phyloP scores from a whole-genome alignment of 2,113 vertebrate species.

The Mungos mungo region DNA sequence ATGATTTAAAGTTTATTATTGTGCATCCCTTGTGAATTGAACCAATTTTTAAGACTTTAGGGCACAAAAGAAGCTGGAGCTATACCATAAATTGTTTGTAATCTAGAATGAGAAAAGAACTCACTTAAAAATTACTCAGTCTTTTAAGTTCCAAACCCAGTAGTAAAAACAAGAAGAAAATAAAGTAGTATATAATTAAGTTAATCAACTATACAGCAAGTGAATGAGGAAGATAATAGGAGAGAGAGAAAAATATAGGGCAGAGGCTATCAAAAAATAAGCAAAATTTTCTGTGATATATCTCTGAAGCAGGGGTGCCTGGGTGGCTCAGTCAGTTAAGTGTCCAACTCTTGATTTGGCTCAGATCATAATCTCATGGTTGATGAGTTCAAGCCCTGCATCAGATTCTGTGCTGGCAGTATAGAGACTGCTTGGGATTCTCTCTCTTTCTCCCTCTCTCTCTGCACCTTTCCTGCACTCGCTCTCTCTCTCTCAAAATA shows the following conservation, averaged over 20 bases:
- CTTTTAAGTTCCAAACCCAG: neutral
- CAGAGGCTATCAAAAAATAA: neutral
- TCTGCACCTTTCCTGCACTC: no score
- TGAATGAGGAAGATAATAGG: neutral
- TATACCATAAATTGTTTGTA: neutral
- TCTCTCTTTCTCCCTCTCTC: no score
- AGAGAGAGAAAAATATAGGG: neutral
- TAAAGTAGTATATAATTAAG: neutral
- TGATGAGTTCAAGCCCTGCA: no score
- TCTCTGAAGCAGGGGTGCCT: neutral
- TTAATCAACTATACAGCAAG: neutral
- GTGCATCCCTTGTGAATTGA: neutral
- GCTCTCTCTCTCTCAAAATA: no score
- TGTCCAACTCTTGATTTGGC: no score
- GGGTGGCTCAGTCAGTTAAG: no score
- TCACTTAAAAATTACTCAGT: neutral
- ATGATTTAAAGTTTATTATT: neutral
- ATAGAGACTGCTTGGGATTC: no score
- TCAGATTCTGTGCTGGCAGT: no score
- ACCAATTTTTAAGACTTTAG: neutral
- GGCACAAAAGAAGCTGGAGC: neutral
- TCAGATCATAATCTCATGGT: no score
- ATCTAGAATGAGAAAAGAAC: neutral
- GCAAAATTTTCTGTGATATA: neutral
- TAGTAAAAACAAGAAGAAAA: neutral